Evolutionary conservation across 1,140 invertebrate species (phyloP), one percentile per base, ranked within the genome.

Genomic region (Arctopsyche grandis): DNA sequence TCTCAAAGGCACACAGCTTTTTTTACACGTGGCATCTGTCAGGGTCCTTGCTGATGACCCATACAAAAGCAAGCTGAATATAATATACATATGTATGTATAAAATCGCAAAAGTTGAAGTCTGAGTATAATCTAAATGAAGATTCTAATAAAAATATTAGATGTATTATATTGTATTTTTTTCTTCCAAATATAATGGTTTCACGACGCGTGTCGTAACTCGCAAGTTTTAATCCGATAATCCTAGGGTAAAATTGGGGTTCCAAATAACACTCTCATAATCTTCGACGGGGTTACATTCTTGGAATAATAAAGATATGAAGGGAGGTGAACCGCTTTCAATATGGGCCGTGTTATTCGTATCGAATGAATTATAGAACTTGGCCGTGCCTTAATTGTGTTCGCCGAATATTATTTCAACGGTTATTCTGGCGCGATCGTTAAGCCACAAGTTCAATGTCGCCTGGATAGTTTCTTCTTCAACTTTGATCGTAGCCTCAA

Each of bases 291-390:
- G 69, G 69, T 38, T 22, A 48, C 69, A 24, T 22, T 71, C 69
- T 21, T 71, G 69, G 69, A 71, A 71, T 46, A 71, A 71, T 71
- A 71, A 21, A 71, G 69, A 71, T 71, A 66, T 66, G 1, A 16
- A 14, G 69, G 66, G 10, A 26, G 44, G 38, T 24, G 66, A 69
- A 38, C 38, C 14, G 14, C 24, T n/a, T 46, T 46, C 38, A 46
- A 46, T 71, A 71, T 46, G 12, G 43, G 5, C 10, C 38, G n/a
- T 19, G 10, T 71, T 71, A 71, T 71, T 44, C 38, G 24, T 46
- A 71, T 71, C 21, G 44, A 71, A 71, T 48, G 44, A 71, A 46
- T 48, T 16, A 44, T 16, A 71, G 24, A 16, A 26, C 19, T 66
- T 66, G 10, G 24, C 19, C 60, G 16, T 26, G 60, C 66, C 24